phyloP scores from a whole-genome alignment of 2,113 vertebrate species.

The Elanoides forficatus region DNA sequence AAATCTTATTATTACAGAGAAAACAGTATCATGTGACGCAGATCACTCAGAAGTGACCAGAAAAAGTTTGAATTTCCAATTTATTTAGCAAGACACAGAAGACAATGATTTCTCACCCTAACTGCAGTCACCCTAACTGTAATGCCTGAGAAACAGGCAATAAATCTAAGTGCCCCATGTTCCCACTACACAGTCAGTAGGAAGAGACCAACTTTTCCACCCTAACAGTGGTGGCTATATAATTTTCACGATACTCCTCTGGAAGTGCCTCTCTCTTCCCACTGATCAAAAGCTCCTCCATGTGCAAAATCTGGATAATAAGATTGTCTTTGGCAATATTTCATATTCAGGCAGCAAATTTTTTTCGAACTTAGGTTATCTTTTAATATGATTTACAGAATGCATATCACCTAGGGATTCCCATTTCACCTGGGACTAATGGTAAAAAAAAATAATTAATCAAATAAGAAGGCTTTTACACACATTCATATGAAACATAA shows the following conservation, averaged over 20 bases:
- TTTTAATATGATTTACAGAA: not conserved
- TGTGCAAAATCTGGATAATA: not conserved
- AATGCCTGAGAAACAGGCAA: not conserved
- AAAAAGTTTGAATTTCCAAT: not conserved
- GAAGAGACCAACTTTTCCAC: not conserved
- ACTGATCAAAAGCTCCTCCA: not conserved
- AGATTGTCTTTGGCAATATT: not conserved
- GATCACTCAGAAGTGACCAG: not conserved
- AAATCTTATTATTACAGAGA: not conserved
- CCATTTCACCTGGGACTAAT: not conserved
- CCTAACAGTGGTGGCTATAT: not conserved
- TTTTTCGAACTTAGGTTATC: not conserved
- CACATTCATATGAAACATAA: not conserved
- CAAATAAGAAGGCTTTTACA: not conserved
- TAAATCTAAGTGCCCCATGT: not conserved
- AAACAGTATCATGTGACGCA: not conserved
- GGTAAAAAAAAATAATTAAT: not conserved
- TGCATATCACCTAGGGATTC: not conserved
- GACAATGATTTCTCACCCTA: not conserved
- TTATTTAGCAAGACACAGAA: not conserved
- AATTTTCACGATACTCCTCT: not conserved
- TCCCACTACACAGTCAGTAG: not conserved
- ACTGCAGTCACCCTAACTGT: not conserved
- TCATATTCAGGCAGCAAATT: not conserved
- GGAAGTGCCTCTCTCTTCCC: not conserved